Evolutionary conservation across 30 jellyfish, hydroid and myxozoan species (phyloP).

Genomic region (Pseudorhiza aurosa): DNA sequence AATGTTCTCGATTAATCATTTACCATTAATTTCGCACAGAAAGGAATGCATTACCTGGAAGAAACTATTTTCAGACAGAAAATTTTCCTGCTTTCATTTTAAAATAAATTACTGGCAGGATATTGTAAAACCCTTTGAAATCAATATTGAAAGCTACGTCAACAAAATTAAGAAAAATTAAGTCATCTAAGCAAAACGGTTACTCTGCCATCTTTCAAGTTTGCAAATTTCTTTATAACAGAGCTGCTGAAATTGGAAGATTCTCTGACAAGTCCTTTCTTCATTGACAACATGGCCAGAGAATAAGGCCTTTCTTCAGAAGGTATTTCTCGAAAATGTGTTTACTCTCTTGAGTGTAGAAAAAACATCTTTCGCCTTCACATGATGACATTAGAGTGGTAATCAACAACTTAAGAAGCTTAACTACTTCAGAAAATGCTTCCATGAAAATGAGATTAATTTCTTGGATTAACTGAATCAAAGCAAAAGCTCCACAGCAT

Average conservation of each 20-base stretch:
- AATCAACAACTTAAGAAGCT: slow-evolving; percentile 7
- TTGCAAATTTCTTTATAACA: slow-evolving; percentile 19
- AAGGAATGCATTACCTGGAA: too few relatives aligned
- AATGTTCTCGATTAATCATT: too few relatives aligned
- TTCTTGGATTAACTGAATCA: slow-evolving; percentile 12
- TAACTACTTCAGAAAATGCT: slow-evolving; percentile 18
- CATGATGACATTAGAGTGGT: slow-evolving; percentile 47
- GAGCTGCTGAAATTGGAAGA: background rate
- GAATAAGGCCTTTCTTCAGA: slow-evolving; percentile 53
- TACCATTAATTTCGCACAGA: too few relatives aligned
- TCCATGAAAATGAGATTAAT: slow-evolving; percentile 12
- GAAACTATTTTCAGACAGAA: too few relatives aligned
- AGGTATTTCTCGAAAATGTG: slow-evolving; percentile 31
- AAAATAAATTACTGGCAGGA: too few relatives aligned
- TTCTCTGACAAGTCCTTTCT: slow-evolving; percentile 12
- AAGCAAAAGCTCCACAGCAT: too few relatives aligned
- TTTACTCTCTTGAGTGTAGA: slow-evolving; percentile 33
- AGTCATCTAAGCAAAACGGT: slow-evolving; percentile 16
- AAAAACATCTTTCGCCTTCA: slow-evolving; percentile 28
- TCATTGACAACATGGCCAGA: slow-evolving; percentile 48
- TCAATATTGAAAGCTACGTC: too few relatives aligned
- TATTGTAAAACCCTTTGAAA: too few relatives aligned
- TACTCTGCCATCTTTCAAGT: slow-evolving; percentile 30
- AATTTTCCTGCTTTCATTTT: too few relatives aligned
- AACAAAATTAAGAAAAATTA: too few relatives aligned